A percentile compares a stretch with the other conserved stretches of the same genome.
These are phyloP conservation scores for Troides oblongomaculatus DNA, from an alignment of 2,888 invertebrate genomes.

Conservation along the genomic window DNA sequence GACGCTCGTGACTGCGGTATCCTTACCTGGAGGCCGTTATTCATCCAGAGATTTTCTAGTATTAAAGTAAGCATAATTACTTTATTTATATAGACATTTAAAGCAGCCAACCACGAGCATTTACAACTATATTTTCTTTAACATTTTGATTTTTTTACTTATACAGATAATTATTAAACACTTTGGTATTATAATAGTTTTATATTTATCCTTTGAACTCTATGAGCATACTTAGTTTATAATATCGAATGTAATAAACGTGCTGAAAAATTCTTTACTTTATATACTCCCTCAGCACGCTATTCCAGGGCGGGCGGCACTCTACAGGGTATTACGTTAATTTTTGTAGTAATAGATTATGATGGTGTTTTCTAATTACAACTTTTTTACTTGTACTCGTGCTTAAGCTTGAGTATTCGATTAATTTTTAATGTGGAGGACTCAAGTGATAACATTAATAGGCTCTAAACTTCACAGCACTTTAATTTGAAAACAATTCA, in stretches of 20 bases:
- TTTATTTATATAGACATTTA: neutral
- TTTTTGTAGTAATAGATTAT: neutral
- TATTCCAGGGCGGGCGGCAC: neutral
- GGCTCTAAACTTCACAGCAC: neutral
- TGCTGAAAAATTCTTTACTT: neutral
- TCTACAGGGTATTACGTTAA: conserved; percentile 13
- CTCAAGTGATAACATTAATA: neutral
- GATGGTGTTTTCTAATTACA: neutral
- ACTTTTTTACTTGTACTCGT: neutral
- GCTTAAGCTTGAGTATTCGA: neutral
- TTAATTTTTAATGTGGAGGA: neutral
- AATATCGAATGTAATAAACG: neutral
- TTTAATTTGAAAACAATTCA: neutral
- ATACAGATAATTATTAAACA: too few relatives aligned
- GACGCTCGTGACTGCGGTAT: conserved; percentile 93
- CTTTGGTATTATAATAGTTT: neutral
- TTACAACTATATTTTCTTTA: too few relatives aligned
- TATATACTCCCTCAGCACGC: neutral
- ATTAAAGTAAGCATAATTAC: conserved; percentile 84
- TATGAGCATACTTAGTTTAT: neutral
- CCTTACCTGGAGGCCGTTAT: conserved; percentile 89
- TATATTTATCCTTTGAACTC: too few relatives aligned
- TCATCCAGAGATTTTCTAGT: conserved; percentile 92
- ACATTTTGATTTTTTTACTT: too few relatives aligned
- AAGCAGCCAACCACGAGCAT: too few relatives aligned